A percentile compares a stretch with the other conserved stretches of the same genome.
Evolutionary conservation across 2,113 vertebrate species (phyloP).

Genomic region (Nicator chloris): DNA sequence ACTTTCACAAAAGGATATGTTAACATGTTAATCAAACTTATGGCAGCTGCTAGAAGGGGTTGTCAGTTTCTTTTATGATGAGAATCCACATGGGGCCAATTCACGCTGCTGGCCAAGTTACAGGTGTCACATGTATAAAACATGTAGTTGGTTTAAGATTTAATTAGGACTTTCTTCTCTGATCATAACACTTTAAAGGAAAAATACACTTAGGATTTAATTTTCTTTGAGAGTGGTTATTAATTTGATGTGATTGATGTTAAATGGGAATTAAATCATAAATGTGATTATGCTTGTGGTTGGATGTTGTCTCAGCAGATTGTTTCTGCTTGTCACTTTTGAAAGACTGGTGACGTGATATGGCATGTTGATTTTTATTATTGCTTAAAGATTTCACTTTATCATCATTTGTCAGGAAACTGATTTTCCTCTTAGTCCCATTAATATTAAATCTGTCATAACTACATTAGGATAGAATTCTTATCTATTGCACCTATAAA

Average conservation of each 20-base stretch:
- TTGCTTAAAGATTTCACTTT: slow-evolving; percentile 76
- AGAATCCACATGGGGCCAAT: slow-evolving; percentile 28
- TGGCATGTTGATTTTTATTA: slow-evolving; percentile 69
- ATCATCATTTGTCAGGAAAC: slow-evolving; percentile 76
- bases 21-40: slow-evolving; percentile 41
- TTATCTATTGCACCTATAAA: slow-evolving; percentile 5
- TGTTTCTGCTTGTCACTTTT: slow-evolving; percentile 71
- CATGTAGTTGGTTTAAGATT: slow-evolving; percentile 56
- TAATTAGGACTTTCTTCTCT: slow-evolving; percentile 65
- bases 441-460: slow-evolving; percentile 59
- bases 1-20: slow-evolving; percentile 6
- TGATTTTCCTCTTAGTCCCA: slow-evolving; percentile 32
- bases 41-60: slow-evolving; percentile 20
- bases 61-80: slow-evolving; percentile 27
- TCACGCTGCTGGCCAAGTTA: slow-evolving; percentile 37
- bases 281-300: slow-evolving; percentile 40
- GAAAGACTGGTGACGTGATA: slow-evolving; percentile 64
- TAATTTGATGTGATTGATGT: slow-evolving; percentile 74
- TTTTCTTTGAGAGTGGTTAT: slow-evolving; percentile 69
- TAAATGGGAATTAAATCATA: slow-evolving; percentile 77
- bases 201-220: slow-evolving; percentile 66
- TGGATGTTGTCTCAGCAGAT: slow-evolving; percentile 58
- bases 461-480: slow-evolving; percentile 9
- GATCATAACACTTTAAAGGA: slow-evolving; percentile 52
- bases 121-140: slow-evolving; percentile 30